A percentile compares a stretch with the other conserved stretches of the same genome.
These are phyloP conservation scores for Nephila pilipes DNA, from an alignment of 1,140 invertebrate genomes.

Conservation along the genomic window DNA sequence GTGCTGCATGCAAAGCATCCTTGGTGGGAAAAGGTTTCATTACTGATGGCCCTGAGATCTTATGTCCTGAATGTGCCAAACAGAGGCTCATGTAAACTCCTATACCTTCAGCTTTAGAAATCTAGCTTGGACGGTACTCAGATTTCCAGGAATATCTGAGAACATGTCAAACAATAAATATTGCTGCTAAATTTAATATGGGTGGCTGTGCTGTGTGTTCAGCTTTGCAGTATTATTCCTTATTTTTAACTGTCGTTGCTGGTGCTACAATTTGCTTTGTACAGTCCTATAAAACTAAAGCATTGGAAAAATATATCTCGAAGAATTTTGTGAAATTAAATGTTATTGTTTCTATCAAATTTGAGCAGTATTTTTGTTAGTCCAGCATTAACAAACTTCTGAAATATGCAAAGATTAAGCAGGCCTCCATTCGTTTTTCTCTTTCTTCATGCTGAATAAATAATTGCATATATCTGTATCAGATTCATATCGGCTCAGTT, in stretches of 20 bases:
- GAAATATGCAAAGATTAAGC: neutral
- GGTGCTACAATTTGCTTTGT: conserved; percentile 65
- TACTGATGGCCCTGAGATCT: conserved; percentile 97
- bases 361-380: neutral
- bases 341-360: neutral
- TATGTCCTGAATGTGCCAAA: conserved; percentile 99
- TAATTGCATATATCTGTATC: neutral
- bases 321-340: neutral
- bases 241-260: conserved; percentile 59
- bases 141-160: conserved; percentile 73
- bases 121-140: conserved; percentile 56
- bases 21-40: conserved; percentile 99
- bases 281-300: conserved; percentile 17
- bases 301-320: neutral
- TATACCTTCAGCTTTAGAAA: conserved; percentile 64
- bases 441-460: neutral
- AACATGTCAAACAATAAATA: conserved; percentile 50
- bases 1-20: conserved; percentile 95
- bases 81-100: conserved; percentile 86
- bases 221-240: conserved; percentile 71
- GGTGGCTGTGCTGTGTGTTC: conserved; percentile 74
- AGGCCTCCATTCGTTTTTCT: neutral
- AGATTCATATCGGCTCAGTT: neutral
- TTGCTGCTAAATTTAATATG: conserved; percentile 73
- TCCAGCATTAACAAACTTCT: neutral